These are phyloP conservation scores for Xyrichtys novacula DNA, from an alignment of 2,797 vertebrate genomes.

Conservation along the genomic window DNA sequence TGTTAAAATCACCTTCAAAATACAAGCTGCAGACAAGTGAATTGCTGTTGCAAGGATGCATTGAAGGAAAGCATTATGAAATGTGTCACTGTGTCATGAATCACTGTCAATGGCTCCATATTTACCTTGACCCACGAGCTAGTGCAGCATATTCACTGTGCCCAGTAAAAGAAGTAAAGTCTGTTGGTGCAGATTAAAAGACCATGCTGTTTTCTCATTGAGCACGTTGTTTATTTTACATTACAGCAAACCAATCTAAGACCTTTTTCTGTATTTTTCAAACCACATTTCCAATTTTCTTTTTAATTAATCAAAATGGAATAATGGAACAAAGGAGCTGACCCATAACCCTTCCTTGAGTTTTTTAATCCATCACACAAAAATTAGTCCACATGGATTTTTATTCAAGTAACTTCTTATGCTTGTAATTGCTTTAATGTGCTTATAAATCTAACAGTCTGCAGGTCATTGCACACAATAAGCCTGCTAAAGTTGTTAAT, in stretches of 20 bases:
- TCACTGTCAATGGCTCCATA: slow-evolving; percentile 48
- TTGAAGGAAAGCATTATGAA: slow-evolving; percentile 54
- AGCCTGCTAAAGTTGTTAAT: background rate
- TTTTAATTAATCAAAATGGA: background rate
- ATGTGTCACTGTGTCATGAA: slow-evolving; percentile 58
- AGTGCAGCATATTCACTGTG: slow-evolving; percentile 31
- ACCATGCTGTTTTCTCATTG: background rate
- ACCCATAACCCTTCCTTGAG: slow-evolving; percentile 4
- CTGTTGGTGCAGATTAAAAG: slow-evolving; percentile 4
- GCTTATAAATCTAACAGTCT: slow-evolving; percentile 22
- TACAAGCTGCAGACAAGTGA: slow-evolving; percentile 35
- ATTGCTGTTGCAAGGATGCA: slow-evolving; percentile 52
- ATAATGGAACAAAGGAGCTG: background rate
- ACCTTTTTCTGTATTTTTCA: background rate
- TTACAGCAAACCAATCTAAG: background rate
- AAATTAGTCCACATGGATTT: background rate
- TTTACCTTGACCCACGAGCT: slow-evolving; percentile 68
- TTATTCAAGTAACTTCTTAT: slow-evolving; percentile 9
- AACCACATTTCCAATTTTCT: background rate
- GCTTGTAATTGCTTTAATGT: slow-evolving; percentile 10
- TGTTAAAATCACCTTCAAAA: slow-evolving; percentile 27
- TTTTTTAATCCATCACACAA: slow-evolving; percentile 11
- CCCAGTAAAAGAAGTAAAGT: slow-evolving; percentile 23
- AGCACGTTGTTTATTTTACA: background rate
- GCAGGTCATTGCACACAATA: background rate